These are phyloP conservation scores for Eulithis prunata DNA, from an alignment of 2,888 invertebrate genomes.

Conservation along the genomic window DNA sequence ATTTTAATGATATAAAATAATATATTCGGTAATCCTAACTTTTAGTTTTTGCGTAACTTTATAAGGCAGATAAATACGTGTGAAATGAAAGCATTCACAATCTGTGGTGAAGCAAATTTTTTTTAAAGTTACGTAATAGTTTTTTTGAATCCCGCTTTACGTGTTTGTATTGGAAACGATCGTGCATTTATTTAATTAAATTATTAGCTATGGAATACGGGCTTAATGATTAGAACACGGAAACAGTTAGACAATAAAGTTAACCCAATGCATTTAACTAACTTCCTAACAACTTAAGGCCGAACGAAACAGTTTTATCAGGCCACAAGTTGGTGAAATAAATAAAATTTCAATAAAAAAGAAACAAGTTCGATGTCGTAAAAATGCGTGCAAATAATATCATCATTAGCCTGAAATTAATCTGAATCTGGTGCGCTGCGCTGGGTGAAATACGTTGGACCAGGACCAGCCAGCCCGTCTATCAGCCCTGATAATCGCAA, in stretches of 20 bases:
- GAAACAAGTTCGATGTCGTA: not conserved
- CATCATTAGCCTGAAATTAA: too few species aligned
- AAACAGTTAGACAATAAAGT: conserved; percentile 35
- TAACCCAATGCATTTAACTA: conserved; percentile 32
- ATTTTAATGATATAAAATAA: conserved; percentile 11
- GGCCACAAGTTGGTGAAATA: not conserved
- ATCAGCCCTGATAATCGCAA: too few species aligned
- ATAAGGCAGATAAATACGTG: not conserved
- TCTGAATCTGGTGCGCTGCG: too few species aligned
- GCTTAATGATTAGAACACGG: conserved; percentile 21
- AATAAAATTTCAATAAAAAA: not conserved
- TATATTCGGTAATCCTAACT: not conserved
- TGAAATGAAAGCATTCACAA: conserved; percentile 1
- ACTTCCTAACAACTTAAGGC: conserved; percentile 38
- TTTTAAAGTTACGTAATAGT: not conserved
- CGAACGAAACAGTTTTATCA: conserved; percentile 31
- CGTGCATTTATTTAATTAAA: conserved; percentile 1
- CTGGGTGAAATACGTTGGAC: too few species aligned
- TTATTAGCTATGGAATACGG: conserved; percentile 13
- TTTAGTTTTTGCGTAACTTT: not conserved
- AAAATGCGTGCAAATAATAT: not conserved
- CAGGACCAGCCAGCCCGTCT: too few species aligned
- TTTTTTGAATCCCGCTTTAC: too few species aligned
- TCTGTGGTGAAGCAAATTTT: too few species aligned
- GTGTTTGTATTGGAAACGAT: not conserved